Conservation (phyloP, 2,113 vertebrate species). For the Thryonomys swinderianus region DNA sequence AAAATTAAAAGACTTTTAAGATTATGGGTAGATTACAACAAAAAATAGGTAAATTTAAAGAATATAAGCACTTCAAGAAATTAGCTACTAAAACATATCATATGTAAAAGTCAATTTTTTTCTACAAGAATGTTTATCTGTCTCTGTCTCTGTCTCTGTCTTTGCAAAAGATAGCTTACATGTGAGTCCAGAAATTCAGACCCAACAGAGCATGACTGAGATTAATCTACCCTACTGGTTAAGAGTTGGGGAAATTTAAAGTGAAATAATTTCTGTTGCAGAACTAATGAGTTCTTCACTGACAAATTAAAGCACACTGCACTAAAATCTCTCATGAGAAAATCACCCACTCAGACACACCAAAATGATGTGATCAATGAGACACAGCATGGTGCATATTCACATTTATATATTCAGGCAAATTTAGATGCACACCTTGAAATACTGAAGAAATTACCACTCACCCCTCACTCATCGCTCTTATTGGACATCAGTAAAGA, state of each 20-base stretch:
- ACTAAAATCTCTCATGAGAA: not conserved
- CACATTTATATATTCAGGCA: not conserved
- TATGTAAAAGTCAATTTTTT: not conserved
- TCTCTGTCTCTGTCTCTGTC: not conserved
- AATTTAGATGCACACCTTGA: not conserved
- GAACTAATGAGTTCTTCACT: not conserved
- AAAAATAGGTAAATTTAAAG: not conserved
- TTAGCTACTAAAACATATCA: not conserved
- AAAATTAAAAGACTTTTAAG: constrained; percentile 32
- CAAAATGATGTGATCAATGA: not conserved
- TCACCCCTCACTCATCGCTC: not conserved
- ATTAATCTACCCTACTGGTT: not conserved
- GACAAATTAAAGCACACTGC: not conserved
- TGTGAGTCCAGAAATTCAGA: not conserved
- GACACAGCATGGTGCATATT: too few species aligned
- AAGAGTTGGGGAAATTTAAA: not conserved
- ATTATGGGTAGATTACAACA: not conserved
- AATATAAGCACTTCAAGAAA: not conserved
- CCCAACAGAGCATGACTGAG: not conserved
- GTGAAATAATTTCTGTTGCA: not conserved
- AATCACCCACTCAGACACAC: not conserved
- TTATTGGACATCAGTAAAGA: not conserved
- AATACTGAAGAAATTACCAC: not conserved
- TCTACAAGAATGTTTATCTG: not conserved
- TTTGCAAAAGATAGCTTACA: not conserved